phyloP scores from a whole-genome alignment of 1,140 invertebrate species.

The Rhagoletis pomonella region DNA sequence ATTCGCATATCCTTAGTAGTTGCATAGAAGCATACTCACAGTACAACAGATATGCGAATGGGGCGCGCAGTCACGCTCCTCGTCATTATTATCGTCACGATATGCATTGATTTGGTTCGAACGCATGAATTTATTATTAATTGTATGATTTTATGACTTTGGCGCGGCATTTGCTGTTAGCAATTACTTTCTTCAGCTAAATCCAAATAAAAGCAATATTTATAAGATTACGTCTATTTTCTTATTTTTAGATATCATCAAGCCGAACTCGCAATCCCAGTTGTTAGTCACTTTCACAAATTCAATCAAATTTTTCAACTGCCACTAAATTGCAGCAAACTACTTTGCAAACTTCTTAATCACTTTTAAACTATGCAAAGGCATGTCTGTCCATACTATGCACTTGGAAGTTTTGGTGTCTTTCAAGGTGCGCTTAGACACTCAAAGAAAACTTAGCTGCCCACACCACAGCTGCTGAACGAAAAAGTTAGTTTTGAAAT shows the following conservation, averaged over 20 bases:
- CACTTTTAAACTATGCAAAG: conserved; percentile 57
- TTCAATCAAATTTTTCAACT: conserved; percentile 58
- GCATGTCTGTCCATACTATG: background rate
- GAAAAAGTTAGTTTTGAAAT: conserved; percentile 18
- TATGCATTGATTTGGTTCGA: conserved; percentile 72
- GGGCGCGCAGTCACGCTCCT: conserved; percentile 50
- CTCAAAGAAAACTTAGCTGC: conserved; percentile 3
- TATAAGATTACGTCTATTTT: no score
- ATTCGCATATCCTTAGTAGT: background rate
- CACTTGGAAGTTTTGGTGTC: background rate
- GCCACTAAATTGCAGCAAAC: conserved; percentile 44
- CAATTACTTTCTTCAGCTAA: background rate
- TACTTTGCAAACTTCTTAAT: conserved; percentile 58
- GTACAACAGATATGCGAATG: background rate
- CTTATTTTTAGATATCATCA: no score
- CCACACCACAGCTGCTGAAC: conserved; percentile 11
- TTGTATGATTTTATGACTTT: conserved; percentile 58
- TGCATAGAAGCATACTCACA: background rate
- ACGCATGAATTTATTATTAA: conserved; percentile 71
- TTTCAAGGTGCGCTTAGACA: conserved; percentile 18
- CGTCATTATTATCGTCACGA: conserved; percentile 71
- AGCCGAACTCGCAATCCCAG: background rate
- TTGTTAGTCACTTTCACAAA: conserved; percentile 43
- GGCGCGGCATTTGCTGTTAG: background rate
- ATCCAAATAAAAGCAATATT: no score